Base-by-base conservation (phyloP, 2,888 invertebrate genomes). In the Alviniconcha strummeri region DNA sequence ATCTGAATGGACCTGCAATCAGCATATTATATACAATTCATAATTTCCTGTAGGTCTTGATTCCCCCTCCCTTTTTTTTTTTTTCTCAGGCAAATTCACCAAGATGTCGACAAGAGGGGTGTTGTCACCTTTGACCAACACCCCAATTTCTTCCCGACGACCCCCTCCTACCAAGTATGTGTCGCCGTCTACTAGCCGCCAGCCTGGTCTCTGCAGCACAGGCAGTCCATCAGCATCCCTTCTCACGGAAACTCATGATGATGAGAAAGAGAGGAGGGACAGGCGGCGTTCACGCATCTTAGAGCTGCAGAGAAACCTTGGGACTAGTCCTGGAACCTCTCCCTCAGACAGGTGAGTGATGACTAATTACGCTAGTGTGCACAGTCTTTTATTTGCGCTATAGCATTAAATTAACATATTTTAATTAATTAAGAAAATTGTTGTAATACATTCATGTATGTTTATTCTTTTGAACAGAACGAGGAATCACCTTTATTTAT, bases 201-300 rank as follows among this genome's bases (percentile, higher is more conserved):
- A 82, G 71, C 52, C 77, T 8, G 82, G 82, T 7, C 77, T 82
- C 11, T n/a, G 55, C 56, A 77, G 69, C 57, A 36, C 36, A 5
- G 67, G 52, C 72, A 82, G 74, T 17, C 82, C 82, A 0, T 69
- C 82, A 5, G 56, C 36, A 9, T 82, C 82, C 76, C 82, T 82
- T 60, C 69, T 82, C 11, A 69, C 75, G 13, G 82, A 82, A 17
- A 69, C 77, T n/a, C 92, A 93, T 84, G 92, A 93, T 89, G 93
- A 93, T 86, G 91, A 90, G 15, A 88, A 90, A 36, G 93, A 93
- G 83, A 90, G 89, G 85, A 89, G 89, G 60, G 92, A 92, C 36
- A 78, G 83, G 52, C 90, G 93, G 52, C 87, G 91, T 84, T 92
- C 92, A 13, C 88, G 90, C 60, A 89, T 91, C 56, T 87, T 92